Percentiles rank a stretch among this genome's conserved stretches.
phyloP scores from a whole-genome alignment of 2,888 invertebrate genomes.

The Petrophora chlorosata region DNA sequence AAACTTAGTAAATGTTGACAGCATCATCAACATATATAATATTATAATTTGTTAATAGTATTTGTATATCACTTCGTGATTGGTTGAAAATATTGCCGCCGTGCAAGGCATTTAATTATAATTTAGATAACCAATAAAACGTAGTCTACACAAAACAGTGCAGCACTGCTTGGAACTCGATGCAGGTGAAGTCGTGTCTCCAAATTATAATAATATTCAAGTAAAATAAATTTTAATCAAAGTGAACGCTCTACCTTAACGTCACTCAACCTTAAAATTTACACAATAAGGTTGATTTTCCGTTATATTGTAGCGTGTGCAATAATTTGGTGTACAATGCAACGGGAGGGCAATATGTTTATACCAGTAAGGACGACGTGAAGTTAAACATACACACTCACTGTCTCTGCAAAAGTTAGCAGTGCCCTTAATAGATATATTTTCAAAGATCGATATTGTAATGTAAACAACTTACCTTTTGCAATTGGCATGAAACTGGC shows the following conservation, averaged over 20 bases:
- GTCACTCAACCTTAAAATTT: background rate
- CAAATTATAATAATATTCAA: conserved; percentile 31
- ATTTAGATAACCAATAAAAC: conserved; percentile 19
- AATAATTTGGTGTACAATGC: conserved; percentile 60
- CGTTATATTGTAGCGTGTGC: conserved; percentile 39
- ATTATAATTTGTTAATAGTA: too few relatives aligned
- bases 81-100: conserved; percentile 5
- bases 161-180: conserved; percentile 14
- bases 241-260: conserved; percentile 16
- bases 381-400: too few relatives aligned
- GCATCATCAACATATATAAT: too few relatives aligned
- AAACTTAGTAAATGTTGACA: too few relatives aligned
- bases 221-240: conserved; percentile 38
- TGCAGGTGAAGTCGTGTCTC: conserved; percentile 32
- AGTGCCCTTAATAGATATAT: too few relatives aligned
- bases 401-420: too few relatives aligned
- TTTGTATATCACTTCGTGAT: too few relatives aligned
- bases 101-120: conserved; percentile 5
- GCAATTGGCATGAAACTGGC: too few relatives aligned
- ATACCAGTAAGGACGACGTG: conserved; percentile 53
- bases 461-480: too few relatives aligned
- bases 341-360: conserved; percentile 55
- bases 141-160: background rate
- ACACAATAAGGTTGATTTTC: conserved; percentile 17
- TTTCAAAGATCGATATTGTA: too few relatives aligned